These are phyloP conservation scores for Epinephelus fuscoguttatus DNA, from an alignment of 2,113 vertebrate species.

Conservation along the genomic window DNA sequence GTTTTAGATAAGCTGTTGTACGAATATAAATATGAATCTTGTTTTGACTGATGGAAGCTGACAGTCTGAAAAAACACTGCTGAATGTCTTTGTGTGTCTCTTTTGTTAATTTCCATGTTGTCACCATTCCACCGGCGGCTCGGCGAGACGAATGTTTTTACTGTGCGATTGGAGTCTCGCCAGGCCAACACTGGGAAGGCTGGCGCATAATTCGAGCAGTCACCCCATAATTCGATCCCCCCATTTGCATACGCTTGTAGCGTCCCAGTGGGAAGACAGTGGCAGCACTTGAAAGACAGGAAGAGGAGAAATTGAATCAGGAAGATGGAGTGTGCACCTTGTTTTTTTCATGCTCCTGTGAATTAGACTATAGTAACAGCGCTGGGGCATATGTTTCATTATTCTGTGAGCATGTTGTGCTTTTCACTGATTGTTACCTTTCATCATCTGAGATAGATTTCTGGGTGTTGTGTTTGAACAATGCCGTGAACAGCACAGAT, in stretches of 20 bases:
- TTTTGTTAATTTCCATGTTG: slow-evolving; percentile 55
- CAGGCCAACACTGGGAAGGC: slow-evolving; percentile 40
- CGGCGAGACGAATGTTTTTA: slow-evolving; percentile 47
- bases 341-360: slow-evolving; percentile 20
- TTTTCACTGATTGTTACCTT: slow-evolving; percentile 6
- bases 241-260: slow-evolving; percentile 57
- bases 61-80: slow-evolving; percentile 19
- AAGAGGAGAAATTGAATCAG: slow-evolving; percentile 44
- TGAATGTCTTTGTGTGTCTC: slow-evolving; percentile 20
- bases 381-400: slow-evolving; percentile 14
- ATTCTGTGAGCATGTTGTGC: neutral
- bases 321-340: slow-evolving; percentile 39
- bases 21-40: slow-evolving; percentile 10
- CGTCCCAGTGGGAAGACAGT: slow-evolving; percentile 51
- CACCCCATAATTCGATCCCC: slow-evolving; percentile 65
- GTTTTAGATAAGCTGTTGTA: slow-evolving; percentile 25
- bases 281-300: slow-evolving; percentile 62
- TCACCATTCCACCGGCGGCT: slow-evolving; percentile 44
- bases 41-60: slow-evolving; percentile 6
- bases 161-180: slow-evolving; percentile 47
- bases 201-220: slow-evolving; percentile 42
- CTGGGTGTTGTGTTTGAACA: slow-evolving; percentile 38
- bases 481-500: slow-evolving; percentile 47
- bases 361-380: slow-evolving; percentile 17
- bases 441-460: neutral